These are phyloP conservation scores for Coregonus clupeaformis DNA, from an alignment of 2,113 vertebrate species.

Conservation along the genomic window DNA sequence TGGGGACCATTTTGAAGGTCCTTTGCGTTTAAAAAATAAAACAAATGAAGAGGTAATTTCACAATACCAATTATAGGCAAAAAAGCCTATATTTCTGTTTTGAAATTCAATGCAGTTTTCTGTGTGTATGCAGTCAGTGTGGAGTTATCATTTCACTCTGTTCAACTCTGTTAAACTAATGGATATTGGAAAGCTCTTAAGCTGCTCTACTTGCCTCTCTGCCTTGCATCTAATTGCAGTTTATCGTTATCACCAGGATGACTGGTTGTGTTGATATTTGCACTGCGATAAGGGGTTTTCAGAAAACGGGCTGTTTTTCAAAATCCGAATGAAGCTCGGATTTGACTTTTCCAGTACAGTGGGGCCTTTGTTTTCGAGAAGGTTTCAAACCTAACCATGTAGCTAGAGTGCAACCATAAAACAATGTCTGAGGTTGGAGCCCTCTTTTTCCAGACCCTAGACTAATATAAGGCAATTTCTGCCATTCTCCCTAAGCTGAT, in stretches of 20 bases:
- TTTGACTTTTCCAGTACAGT: constrained; percentile 13
- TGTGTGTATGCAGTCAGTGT: not conserved
- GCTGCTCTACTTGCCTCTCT: constrained; percentile 16
- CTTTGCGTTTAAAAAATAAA: constrained; percentile 1
- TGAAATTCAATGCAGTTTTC: constrained; percentile 1
- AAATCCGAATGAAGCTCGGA: constrained; percentile 18
- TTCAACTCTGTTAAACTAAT: constrained; percentile 28
- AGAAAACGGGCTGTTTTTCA: constrained; percentile 15
- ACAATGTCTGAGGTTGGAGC: constrained; percentile 42
- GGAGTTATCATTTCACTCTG: constrained; percentile 9
- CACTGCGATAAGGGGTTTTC: not conserved
- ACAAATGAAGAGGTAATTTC: constrained; percentile 28
- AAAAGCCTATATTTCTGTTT: not conserved
- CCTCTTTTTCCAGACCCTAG: constrained; percentile 36
- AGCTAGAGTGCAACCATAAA: constrained; percentile 24
- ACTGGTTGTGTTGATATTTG: constrained; percentile 17
- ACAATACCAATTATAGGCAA: not conserved
- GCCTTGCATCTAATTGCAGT: constrained; percentile 23
- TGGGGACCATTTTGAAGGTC: constrained; percentile 22
- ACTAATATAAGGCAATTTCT: constrained; percentile 51
- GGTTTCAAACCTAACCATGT: constrained; percentile 39
- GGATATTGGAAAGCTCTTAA: constrained; percentile 26
- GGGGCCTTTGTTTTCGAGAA: constrained; percentile 10
- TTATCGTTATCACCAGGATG: constrained; percentile 12
- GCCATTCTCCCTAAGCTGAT: constrained; percentile 44